Base-by-base conservation (phyloP, 2,113 vertebrate species). In the Symphodus melops region DNA sequence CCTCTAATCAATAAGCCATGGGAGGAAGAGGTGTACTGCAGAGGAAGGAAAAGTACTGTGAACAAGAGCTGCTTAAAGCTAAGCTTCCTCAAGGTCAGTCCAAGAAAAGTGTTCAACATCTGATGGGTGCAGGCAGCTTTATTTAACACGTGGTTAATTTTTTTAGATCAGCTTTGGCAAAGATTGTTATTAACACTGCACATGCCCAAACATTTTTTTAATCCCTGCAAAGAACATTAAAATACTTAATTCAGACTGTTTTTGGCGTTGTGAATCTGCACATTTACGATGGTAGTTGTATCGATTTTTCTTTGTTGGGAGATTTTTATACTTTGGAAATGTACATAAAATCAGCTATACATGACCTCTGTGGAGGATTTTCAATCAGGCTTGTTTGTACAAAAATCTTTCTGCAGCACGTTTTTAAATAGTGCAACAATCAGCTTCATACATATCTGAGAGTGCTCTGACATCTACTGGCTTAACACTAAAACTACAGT, bases 391-490 rank as follows among this genome's bases (percentile, higher is more conserved):
- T 33, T 33, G 25, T 39, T 39, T 39, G 39, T 6, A 41, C 12
- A 33, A 20, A 42, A 16, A 23, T n/a, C 5, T 0, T 41, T 41
- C 12, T 23, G 25, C 23, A 44, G 39, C 39, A 42, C 16, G 2
- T 59, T 59, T 8, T n/a, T 42, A 6, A 10, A 37, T 8, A 9
- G 13, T 25, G 1, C 5, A 10, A n/a, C 9, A 16, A 28, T 19
- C n/a, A 3, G n/a, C n/a, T 5, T 9, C 0, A 5, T 1, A 2
- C 1, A 2, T 72, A 59, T 54, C 16, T 53, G 23, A 9, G 52
- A 9, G 1, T 51, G 49, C 33, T 19, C 42, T 79, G 88, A 59
- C 91, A 81, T 23, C 88, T 86, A 59, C 71, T 83, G 91, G 85
- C 28, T 7, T 0, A 9, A 55, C 11, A 3, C 39, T 8, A 6